phyloP scores from a whole-genome alignment of 1,140 invertebrate species.

The Berghia stephanieae region DNA sequence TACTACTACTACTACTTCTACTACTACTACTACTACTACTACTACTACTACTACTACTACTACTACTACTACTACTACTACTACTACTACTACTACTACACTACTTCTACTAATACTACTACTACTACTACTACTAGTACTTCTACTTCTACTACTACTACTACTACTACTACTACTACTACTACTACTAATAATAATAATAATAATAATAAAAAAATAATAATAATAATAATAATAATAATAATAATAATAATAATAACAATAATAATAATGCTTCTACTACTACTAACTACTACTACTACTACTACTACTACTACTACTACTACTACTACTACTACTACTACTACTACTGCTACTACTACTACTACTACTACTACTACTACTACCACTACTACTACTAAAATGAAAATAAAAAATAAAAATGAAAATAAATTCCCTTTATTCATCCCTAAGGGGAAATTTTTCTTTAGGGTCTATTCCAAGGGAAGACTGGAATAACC shows the following conservation, averaged over 20 bases:
- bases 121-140: not conserved
- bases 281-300: no score
- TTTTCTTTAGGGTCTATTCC: no score
- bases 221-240: no score
- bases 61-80: conserved; percentile 22
- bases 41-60: conserved; percentile 2
- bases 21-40: conserved; percentile 14
- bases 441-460: no score
- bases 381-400: no score
- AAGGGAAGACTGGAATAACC: no score
- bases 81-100: conserved; percentile 26
- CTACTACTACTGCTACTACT: conserved; percentile 28
- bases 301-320: conserved; percentile 24
- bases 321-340: conserved; percentile 27
- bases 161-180: not conserved
- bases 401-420: no score
- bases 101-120: no score
- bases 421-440: no score
- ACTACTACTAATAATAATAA: no score
- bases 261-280: no score
- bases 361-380: conserved; percentile 26
- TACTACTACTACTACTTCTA: conserved; percentile 25
- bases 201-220: not conserved
- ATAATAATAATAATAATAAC: no score
- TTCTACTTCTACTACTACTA: not conserved